These are phyloP conservation scores for Mesaphorura yosii DNA, from an alignment of 1,140 invertebrate species.

Conservation along the genomic window DNA sequence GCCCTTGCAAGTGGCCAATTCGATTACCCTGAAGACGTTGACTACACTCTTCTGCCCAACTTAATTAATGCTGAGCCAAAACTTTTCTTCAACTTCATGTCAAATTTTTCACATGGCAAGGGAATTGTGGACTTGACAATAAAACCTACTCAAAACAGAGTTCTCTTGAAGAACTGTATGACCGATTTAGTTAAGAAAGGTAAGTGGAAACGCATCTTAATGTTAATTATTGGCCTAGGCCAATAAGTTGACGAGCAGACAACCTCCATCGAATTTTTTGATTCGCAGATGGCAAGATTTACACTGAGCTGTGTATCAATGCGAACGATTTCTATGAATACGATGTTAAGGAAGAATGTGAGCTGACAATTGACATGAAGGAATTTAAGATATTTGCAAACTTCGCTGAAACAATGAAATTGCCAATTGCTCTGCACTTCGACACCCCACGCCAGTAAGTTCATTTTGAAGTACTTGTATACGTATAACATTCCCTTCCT, in stretches of 20 bases:
- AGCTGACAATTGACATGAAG: slow-evolving; percentile 20
- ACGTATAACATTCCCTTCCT: too few species aligned
- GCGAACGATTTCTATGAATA: slow-evolving; percentile 19
- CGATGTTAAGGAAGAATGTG: slow-evolving; percentile 6
- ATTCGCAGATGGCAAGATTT: slow-evolving; percentile 25
- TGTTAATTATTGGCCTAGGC: not conserved
- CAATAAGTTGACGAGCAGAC: slow-evolving; percentile 4
- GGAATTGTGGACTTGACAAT: slow-evolving; percentile 22
- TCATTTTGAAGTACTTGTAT: too few species aligned
- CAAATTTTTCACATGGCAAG: slow-evolving; percentile 17
- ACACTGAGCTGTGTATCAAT: slow-evolving; percentile 20
- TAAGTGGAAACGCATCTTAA: not conserved
- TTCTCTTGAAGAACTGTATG: slow-evolving; percentile 17
- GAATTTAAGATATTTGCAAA: slow-evolving; percentile 24
- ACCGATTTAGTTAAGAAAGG: slow-evolving; percentile 26
- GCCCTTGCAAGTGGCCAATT: not conserved
- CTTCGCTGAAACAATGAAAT: slow-evolving; percentile 23
- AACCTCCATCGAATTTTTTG: not conserved
- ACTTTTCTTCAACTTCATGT: slow-evolving; percentile 7
- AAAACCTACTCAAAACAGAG: slow-evolving; percentile 4
- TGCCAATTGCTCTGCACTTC: slow-evolving; percentile 16
- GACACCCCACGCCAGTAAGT: slow-evolving; percentile 18
- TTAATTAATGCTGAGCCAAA: slow-evolving; percentile 20
- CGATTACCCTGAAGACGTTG: slow-evolving; percentile 8
- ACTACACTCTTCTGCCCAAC: slow-evolving; percentile 4